Evolutionary conservation across 2,888 invertebrate genomes (phyloP), one percentile per base, ranked within the genome.

Genomic region (Leuctra nigra): DNA sequence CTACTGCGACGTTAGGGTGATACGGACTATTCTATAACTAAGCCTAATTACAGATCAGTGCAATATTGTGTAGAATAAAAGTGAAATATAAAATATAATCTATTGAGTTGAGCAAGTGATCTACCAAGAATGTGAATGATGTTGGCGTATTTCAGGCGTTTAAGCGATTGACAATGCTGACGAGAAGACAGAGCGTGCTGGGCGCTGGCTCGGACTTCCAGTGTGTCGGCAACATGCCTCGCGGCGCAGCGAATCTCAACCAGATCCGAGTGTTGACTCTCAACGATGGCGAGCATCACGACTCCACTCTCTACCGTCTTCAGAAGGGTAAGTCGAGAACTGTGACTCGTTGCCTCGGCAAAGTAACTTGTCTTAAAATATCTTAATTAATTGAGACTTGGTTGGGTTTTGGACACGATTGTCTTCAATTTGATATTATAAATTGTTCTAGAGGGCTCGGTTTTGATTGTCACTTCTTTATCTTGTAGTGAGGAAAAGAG

Each of bases 201-300:
- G 50, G 33, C 4, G 11, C 20, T 2, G 50, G 50, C 3, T 16
- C 50, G 4, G 50, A 50, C 50, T 50, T 50, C 16, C 20, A 33
- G 16, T 50, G 50, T 22, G 33, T 50, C 6, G 50, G 50, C 13
- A 20, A 14, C 20, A 33, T 35, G 35, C 50, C 50, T 13, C 16
- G 50, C 11, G 23, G 24, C 11, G 22, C 35, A 16, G 7, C 47
- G 13, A 13, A 14, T 36, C 14, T 47, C 18, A 46, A 66, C 16
- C 77, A 79, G 65, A 73, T 80, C 61, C 76, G 83, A 64, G 77
- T 84, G 63, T 71, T 91, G 67, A 83, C 84, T 63, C 77, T 91
- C 57, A 81, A 86, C 68, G 83, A 87, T 70, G 84, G 83, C 63
- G 84, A 85, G 69, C 84, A 89, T 70, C 82, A 82, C 64, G 89